Conservation (phyloP, 2,113 vertebrate species). For the Mastomys coucha region DNA sequence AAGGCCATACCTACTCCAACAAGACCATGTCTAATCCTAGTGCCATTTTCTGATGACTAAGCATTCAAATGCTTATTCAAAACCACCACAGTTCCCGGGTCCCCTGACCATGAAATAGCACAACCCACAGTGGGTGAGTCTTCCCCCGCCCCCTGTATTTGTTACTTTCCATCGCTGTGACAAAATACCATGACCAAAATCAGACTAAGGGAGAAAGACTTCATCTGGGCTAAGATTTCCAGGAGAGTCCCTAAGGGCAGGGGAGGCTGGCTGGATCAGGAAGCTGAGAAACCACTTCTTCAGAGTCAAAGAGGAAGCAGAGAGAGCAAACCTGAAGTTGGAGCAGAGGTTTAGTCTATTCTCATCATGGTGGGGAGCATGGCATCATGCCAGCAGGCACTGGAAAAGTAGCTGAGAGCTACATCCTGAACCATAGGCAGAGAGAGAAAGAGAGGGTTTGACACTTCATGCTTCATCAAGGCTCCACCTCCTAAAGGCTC, state of each 20-base stretch:
- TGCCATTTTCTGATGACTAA: not conserved
- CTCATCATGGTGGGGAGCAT: no score
- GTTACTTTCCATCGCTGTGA: not conserved
- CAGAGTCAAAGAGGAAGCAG: not conserved
- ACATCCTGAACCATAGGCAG: no score
- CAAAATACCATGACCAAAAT: not conserved
- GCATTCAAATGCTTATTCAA: not conserved
- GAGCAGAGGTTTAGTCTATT: no score
- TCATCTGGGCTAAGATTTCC: not conserved
- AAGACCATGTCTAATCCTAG: not conserved
- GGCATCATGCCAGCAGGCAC: no score
- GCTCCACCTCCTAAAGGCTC: not conserved
- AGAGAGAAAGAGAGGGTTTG: no score
- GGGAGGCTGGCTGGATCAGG: not conserved
- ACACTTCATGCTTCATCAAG: not conserved
- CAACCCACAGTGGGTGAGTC: not conserved
- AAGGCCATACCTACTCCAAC: not conserved
- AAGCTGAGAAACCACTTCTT: not conserved
- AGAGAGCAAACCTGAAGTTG: not conserved
- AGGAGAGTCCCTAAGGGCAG: not conserved
- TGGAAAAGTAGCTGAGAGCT: no score
- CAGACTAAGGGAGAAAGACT: not conserved
- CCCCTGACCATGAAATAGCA: not conserved
- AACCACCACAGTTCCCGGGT: not conserved
- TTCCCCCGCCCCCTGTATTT: not conserved